Evolutionary conservation across 2,113 vertebrate genomes (phyloP).

Genomic region (Alouatta palliata): DNA sequence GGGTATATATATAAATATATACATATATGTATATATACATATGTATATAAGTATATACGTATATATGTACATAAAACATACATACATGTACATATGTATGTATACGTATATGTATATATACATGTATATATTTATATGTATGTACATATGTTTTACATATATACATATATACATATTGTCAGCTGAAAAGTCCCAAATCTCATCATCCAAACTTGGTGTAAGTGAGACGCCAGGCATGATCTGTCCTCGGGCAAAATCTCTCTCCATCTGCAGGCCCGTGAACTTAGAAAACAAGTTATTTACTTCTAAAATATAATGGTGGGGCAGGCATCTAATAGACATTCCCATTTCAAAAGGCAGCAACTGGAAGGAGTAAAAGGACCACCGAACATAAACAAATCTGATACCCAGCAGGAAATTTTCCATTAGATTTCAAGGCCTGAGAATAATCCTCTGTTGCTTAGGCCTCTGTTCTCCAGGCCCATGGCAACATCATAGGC

Average conservation of each 20-base stretch:
- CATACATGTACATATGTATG: no score
- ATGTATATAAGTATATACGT: no score
- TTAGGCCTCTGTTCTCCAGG: neutral
- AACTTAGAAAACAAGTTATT: neutral
- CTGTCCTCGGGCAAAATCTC: neutral
- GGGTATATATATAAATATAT: no score
- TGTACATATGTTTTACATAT: no score
- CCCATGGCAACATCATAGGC: neutral
- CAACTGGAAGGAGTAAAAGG: neutral
- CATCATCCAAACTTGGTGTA: neutral
- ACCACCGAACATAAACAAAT: neutral
- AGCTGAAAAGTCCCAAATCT: neutral
- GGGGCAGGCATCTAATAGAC: neutral
- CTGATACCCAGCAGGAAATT: neutral
- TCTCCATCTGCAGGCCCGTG: neutral
- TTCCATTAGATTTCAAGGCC: neutral
- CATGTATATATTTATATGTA: no score
- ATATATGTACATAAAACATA: no score
- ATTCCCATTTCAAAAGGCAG: neutral
- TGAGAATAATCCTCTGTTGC: neutral
- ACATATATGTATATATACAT: no score
- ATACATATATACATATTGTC: neutral
- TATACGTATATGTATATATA: no score
- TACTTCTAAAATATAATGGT: neutral
- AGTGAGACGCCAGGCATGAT: neutral